Percentiles rank a stretch among this genome's conserved stretches.
Conservation (phyloP, 2,113 vertebrate genomes). For the Eolophus roseicapilla region DNA sequence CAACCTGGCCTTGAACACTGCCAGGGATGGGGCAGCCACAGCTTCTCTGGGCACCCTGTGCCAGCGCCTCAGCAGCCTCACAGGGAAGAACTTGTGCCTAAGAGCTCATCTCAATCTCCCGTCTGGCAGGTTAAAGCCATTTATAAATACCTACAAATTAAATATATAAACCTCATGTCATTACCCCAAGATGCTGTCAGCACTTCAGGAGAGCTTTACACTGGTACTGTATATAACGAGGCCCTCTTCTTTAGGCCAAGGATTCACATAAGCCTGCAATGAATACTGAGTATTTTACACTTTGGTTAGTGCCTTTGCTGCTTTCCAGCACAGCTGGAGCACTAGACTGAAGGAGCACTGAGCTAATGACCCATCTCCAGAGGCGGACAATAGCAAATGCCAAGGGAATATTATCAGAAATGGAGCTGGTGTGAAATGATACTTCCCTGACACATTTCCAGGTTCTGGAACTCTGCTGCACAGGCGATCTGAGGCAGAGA, state of each 20-base stretch:
- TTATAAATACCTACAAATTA: background rate
- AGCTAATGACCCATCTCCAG: background rate
- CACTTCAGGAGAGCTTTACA: background rate
- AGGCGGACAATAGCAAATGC: background rate
- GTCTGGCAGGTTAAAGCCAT: background rate
- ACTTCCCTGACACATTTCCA: background rate
- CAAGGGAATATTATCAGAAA: background rate
- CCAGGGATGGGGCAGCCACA: no score
- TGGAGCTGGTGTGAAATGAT: background rate
- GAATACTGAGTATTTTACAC: background rate
- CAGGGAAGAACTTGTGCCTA: background rate
- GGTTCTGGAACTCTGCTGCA: background rate
- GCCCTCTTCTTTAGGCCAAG: background rate
- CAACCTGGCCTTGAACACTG: no score
- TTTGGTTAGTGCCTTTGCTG: background rate
- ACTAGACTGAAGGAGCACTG: fast-evolving
- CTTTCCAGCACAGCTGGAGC: background rate
- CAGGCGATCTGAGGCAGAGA: background rate
- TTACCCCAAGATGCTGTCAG: background rate
- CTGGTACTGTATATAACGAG: background rate
- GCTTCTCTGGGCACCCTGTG: no score
- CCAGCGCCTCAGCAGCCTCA: background rate
- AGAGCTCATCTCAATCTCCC: background rate
- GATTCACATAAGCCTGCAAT: background rate
- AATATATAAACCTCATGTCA: background rate